Percentiles rank a stretch among this genome's conserved stretches.
phyloP scores from a whole-genome alignment of 2,797 vertebrate genomes.

The Leptoclinus maculatus region DNA sequence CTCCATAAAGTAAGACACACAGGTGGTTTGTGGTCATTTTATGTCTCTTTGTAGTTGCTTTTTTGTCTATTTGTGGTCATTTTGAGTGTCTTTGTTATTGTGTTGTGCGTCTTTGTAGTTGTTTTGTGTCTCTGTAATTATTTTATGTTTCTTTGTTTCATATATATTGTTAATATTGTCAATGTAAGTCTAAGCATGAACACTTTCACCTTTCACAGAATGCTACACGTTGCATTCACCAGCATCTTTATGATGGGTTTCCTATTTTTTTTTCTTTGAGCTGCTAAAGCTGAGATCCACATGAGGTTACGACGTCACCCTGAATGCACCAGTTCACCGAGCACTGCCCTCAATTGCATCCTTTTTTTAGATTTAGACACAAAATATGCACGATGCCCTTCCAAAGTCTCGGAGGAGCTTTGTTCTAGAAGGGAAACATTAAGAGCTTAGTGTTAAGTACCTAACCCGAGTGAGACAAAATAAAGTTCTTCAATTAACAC shows the following conservation, averaged over 20 bases:
- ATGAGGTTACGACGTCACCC: constrained; percentile 8
- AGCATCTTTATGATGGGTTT: constrained; percentile 1
- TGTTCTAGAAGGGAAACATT: constrained; percentile 12
- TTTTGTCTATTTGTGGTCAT: too few species aligned
- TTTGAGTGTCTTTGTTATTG: too few species aligned
- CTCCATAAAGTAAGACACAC: too few species aligned
- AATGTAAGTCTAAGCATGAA: constrained; percentile 13
- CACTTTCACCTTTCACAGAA: constrained; percentile 7
- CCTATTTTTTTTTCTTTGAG: constrained; percentile 8
- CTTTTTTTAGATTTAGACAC: constrained; percentile 3
- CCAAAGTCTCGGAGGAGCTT: neutral
- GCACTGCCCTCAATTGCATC: constrained; percentile 12
- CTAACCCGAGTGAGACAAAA: neutral
- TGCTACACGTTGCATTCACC: constrained; percentile 14
- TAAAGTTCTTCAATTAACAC: constrained; percentile 10
- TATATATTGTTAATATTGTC: neutral
- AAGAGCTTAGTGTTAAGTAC: constrained; percentile 21
- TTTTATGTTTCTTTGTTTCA: too few species aligned
- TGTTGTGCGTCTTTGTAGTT: too few species aligned
- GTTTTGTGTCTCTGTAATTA: too few species aligned
- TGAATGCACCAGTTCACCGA: neutral
- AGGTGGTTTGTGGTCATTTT: too few species aligned
- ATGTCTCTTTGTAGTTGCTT: too few species aligned
- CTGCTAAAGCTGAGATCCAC: neutral
- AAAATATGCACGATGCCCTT: constrained; percentile 8